Conservation (phyloP, 2,888 invertebrate species). For the Eurytoma californica region DNA sequence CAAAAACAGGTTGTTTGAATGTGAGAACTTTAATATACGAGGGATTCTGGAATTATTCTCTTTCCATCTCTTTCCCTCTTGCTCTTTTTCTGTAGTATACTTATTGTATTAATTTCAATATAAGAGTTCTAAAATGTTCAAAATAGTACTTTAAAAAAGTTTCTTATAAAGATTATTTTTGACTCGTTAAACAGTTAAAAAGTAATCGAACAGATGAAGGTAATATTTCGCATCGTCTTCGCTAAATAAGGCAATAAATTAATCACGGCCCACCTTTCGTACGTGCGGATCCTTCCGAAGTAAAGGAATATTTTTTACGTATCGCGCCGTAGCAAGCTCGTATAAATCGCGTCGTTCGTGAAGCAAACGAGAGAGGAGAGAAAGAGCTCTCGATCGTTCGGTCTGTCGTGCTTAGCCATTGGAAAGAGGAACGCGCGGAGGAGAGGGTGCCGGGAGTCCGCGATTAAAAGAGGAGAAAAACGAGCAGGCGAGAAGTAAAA, state of each 20-base stretch:
- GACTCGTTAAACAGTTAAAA: too few relatives aligned
- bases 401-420: background rate
- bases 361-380: background rate
- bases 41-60: constrained; percentile 24
- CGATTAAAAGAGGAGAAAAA: constrained; percentile 48
- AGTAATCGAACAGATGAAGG: too few relatives aligned
- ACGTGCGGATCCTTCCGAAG: background rate
- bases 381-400: background rate
- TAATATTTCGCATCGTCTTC: background rate
- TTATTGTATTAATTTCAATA: too few relatives aligned
- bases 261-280: constrained; percentile 21
- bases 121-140: too few relatives aligned
- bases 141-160: too few relatives aligned
- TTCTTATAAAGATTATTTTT: too few relatives aligned
- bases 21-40: constrained; percentile 44
- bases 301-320: constrained; percentile 54
- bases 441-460: constrained; percentile 4
- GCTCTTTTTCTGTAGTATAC: too few relatives aligned
- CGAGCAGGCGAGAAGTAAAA: constrained; percentile 52
- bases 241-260: constrained; percentile 41
- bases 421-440: background rate
- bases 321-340: constrained; percentile 17
- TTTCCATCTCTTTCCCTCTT: too few relatives aligned
- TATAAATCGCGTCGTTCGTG: constrained; percentile 2
- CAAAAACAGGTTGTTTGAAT: constrained; percentile 50